Percentiles rank a stretch among this genome's conserved stretches.
These are phyloP conservation scores for Margarornis squamiger DNA, from an alignment of 2,797 vertebrate species.

Conservation along the genomic window DNA sequence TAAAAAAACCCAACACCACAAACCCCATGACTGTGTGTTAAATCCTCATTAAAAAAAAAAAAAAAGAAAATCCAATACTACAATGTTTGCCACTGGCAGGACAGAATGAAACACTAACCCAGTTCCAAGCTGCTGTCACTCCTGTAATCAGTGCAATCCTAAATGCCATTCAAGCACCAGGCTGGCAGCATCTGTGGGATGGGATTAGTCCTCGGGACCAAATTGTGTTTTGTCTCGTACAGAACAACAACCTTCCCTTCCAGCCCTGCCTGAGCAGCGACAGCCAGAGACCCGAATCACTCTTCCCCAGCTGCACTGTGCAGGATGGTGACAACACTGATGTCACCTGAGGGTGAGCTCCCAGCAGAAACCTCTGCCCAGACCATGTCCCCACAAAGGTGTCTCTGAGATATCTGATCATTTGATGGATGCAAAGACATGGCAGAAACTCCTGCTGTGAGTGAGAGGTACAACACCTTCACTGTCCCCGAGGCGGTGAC, in stretches of 20 bases:
- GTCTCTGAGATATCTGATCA: background rate
- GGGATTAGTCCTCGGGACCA: background rate
- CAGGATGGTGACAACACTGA: background rate
- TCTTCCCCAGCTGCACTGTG: background rate
- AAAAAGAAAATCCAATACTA: background rate
- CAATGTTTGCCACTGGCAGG: background rate
- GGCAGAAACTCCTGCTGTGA: background rate
- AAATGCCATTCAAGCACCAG: background rate
- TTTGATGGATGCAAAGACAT: background rate
- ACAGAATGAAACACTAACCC: background rate
- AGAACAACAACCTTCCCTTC: background rate
- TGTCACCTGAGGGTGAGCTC: background rate
- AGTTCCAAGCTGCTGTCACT: background rate
- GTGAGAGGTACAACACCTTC: background rate
- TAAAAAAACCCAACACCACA: background rate
- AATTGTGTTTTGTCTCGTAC: fast-evolving
- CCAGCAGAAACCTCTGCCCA: background rate
- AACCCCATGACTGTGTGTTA: background rate
- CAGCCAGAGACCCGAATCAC: background rate
- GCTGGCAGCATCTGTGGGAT: background rate
- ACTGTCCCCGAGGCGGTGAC: fast-evolving
- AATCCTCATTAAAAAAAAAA: background rate
- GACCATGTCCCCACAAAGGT: too few species aligned
- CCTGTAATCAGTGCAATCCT: background rate
- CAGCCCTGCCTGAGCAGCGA: background rate